Conservation (phyloP, 2,797 vertebrate species). For the Macrochelys suwanniensis region DNA sequence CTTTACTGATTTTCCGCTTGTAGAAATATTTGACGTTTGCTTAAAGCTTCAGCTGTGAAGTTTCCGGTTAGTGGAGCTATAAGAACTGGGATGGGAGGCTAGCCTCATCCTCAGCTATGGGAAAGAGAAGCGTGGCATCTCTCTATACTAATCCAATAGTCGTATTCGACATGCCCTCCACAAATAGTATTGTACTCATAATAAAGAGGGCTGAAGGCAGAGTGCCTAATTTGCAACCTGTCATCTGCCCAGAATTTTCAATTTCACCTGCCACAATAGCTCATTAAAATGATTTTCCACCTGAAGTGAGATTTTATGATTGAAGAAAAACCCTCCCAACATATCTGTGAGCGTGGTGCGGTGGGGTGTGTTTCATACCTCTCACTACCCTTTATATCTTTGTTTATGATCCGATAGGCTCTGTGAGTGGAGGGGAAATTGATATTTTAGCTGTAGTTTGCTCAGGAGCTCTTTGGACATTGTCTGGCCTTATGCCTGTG, state of each 20-base stretch:
- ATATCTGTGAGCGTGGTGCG: not conserved
- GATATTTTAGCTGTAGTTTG: constrained; percentile 25
- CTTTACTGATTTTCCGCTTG: not conserved
- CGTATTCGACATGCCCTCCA: not conserved
- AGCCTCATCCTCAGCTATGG: not conserved
- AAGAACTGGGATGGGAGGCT: not conserved
- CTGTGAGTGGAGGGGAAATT: constrained; percentile 36
- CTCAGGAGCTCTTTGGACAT: constrained; percentile 16
- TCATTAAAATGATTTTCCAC: constrained; percentile 37
- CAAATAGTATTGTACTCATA: not conserved
- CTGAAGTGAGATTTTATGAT: not conserved
- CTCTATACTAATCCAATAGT: not conserved
- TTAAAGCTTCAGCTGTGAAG: not conserved
- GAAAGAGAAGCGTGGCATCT: not conserved
- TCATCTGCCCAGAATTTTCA: constrained; percentile 24
- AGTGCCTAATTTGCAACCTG: constrained; percentile 39
- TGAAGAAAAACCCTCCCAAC: not conserved
- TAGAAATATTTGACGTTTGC: not conserved
- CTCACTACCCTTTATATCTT: not conserved
- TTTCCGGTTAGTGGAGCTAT: not conserved
- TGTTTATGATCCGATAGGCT: not conserved
- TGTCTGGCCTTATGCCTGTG: constrained; percentile 23
- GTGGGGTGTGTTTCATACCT: not conserved
- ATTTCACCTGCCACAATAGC: constrained; percentile 1
- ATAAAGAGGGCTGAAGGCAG: constrained; percentile 11